Evolutionary conservation across 1,140 invertebrate species (phyloP), one percentile per base, ranked within the genome.

Genomic region (Physella acuta): DNA sequence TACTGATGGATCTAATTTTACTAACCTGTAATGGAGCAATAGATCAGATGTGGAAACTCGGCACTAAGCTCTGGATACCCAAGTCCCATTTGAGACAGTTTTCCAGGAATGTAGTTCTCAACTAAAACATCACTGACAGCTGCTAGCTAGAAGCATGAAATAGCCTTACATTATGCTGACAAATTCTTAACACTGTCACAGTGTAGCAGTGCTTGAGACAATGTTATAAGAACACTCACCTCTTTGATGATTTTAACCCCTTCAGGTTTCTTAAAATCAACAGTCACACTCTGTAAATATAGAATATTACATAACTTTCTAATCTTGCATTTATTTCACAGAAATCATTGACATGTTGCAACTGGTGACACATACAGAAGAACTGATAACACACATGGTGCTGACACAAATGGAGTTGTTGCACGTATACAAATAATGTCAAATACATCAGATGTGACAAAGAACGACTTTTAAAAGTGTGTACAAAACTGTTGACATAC

Each of bases 91-190:
- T 90, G 83, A 31, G 90, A 88, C 71, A 99, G 82, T 77, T 94
- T 94, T 0, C 94, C 95, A 20, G 96, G 96, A 0, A 98, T 86
- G 85, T 92, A 99, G 86, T 99, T 99, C 83, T 99, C 96, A 16
- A 99, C 88, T 0, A 98, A 79, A 30, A 99, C 89, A 87, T 99
- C 96, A 83, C 90, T 91, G 73, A 90, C 88, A 60, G 85, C 85
- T 16, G 90, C 91, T 51, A 88, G 73, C 84, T 86, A 72, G 24
- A 30, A 14, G n/a, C 11, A 14, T 49, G n/a, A 14, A 49, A 49
- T 49, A 49, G 11, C n/a, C n/a, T 49, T 14, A 49, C n/a, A n/a
- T 14, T 49, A 14, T 49, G 44, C n/a, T 11, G 11, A 49, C 11
- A n/a, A 49, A 49, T 49, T 14, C n/a, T 49, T 49, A 49, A 14